These are phyloP conservation scores for Ypsolopha scabrella DNA, from an alignment of 2,888 invertebrate genomes.

Conservation along the genomic window DNA sequence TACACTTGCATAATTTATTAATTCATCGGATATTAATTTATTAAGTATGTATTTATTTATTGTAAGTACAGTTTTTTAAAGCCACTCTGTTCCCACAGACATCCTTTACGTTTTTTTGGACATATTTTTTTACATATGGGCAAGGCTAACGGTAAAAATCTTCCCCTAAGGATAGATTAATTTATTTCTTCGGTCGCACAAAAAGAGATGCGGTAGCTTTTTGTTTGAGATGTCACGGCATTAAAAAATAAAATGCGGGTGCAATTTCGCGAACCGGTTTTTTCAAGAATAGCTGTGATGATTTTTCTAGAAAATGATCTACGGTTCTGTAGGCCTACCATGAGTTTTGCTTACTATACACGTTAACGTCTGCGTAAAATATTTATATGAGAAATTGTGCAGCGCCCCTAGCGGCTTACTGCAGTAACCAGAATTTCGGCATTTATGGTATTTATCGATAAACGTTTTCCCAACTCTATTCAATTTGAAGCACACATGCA, in stretches of 20 bases:
- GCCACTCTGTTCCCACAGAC: constrained; percentile 52
- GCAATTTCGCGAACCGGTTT: constrained; percentile 16
- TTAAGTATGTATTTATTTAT: too few relatives aligned
- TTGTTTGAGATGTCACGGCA: constrained; percentile 45
- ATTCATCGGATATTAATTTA: too few relatives aligned
- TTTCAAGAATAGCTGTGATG: neutral
- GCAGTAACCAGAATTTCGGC: too few relatives aligned
- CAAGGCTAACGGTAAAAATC: constrained; percentile 63
- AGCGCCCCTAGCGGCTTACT: too few relatives aligned
- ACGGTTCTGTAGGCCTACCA: too few relatives aligned
- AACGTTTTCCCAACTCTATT: too few relatives aligned
- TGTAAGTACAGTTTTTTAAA: constrained; percentile 47
- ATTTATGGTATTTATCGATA: too few relatives aligned
- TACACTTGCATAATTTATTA: too few relatives aligned
- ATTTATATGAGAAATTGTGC: too few relatives aligned
- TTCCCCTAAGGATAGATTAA: constrained; percentile 65
- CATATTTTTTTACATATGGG: constrained; percentile 47
- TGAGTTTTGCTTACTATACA: too few relatives aligned
- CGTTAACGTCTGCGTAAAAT: too few relatives aligned
- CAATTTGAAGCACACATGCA: too few relatives aligned
- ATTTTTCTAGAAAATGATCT: neutral
- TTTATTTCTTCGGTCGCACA: constrained; percentile 58
- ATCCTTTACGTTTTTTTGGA: constrained; percentile 36
- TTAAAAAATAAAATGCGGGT: constrained; percentile 27
- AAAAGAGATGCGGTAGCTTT: constrained; percentile 53